phyloP scores from a whole-genome alignment of 2,888 invertebrate species.

The Sisyra nigra region DNA sequence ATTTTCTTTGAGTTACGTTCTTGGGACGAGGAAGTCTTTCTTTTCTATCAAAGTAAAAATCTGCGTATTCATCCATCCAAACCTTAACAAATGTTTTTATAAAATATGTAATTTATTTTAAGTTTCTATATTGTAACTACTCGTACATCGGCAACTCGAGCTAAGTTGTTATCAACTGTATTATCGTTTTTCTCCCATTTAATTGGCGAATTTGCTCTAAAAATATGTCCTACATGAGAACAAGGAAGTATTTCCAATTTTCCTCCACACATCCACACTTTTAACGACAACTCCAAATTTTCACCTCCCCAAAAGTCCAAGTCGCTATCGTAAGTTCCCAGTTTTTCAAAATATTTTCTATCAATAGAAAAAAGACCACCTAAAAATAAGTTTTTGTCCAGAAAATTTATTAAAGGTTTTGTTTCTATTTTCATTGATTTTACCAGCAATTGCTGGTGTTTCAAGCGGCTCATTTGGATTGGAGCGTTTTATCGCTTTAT shows the following conservation, averaged over 20 bases:
- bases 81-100: slow-evolving; percentile 33
- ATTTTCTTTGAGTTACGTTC: slow-evolving; percentile 70
- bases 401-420: background rate
- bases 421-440: background rate
- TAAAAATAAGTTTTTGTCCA: background rate
- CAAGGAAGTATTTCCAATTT: slow-evolving; percentile 95
- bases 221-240: slow-evolving; percentile 98
- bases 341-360: slow-evolving; percentile 76
- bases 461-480: slow-evolving; percentile 85
- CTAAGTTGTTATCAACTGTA: slow-evolving; percentile 90
- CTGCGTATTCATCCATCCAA: slow-evolving; percentile 93
- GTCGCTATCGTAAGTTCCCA: slow-evolving; percentile 96
- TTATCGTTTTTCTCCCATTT: slow-evolving; percentile 97
- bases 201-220: slow-evolving; percentile 93
- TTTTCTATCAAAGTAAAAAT: slow-evolving; percentile 97
- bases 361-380: slow-evolving; percentile 88
- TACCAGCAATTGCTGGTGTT: slow-evolving; percentile 96
- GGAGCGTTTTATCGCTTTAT: slow-evolving; percentile 68
- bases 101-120: background rate
- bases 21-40: slow-evolving; percentile 93
- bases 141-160: slow-evolving; percentile 74
- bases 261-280: slow-evolving; percentile 99
- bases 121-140: background rate
- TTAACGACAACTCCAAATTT: slow-evolving; percentile 94
- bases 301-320: slow-evolving; percentile 99